Percentiles rank a stretch among this genome's conserved stretches.
Conservation (phyloP, 2,888 invertebrate species). For the Caenorhabditis drosophilae region DNA sequence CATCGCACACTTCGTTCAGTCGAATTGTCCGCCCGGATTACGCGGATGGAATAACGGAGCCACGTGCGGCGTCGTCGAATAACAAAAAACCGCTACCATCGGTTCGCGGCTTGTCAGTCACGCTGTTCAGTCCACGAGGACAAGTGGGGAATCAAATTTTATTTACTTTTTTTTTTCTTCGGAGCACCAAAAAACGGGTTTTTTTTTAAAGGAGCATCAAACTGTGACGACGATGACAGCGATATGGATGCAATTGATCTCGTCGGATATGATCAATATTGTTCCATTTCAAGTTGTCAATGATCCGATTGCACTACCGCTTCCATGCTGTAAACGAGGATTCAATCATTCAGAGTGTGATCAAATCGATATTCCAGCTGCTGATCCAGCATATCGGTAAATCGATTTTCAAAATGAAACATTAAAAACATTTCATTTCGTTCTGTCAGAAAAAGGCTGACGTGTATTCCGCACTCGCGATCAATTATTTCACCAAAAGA, state of each 20-base stretch:
- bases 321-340: constrained; percentile 63
- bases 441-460: constrained; percentile 49
- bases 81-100: constrained; percentile 48
- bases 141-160: constrained; percentile 12
- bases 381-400: constrained; percentile 60
- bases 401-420: constrained; percentile 1
- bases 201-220: constrained; percentile 73
- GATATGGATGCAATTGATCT: constrained; percentile 65
- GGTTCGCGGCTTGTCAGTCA: constrained; percentile 47
- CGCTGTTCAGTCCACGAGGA: constrained; percentile 46
- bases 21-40: constrained; percentile 66
- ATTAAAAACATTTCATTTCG: too few relatives aligned
- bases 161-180: too few relatives aligned
- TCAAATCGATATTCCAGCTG: constrained; percentile 56
- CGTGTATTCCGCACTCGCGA: constrained; percentile 58
- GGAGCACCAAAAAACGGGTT: too few relatives aligned
- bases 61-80: constrained; percentile 23
- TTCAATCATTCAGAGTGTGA: constrained; percentile 66
- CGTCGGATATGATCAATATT: constrained; percentile 73
- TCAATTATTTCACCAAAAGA: constrained; percentile 60
- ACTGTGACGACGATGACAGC: constrained; percentile 74
- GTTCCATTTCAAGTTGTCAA: constrained; percentile 65
- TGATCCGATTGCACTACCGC: constrained; percentile 27
- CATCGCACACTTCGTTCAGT: constrained; percentile 63
- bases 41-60: constrained; percentile 52